These are phyloP conservation scores for Siniperca chuatsi DNA, from an alignment of 2,113 vertebrate species.

Conservation along the genomic window DNA sequence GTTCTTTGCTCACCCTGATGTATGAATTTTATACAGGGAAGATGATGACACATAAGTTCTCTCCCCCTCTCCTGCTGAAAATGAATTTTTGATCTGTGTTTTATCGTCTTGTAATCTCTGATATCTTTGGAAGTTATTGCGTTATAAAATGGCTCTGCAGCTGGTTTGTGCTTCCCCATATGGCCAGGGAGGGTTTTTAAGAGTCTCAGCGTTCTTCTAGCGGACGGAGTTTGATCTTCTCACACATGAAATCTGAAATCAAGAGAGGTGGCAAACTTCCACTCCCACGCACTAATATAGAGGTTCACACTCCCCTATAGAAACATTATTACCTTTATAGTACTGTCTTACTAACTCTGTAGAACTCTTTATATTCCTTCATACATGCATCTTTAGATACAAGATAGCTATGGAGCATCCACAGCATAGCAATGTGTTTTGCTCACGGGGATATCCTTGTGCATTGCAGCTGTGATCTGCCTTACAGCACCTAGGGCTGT, in stretches of 20 bases:
- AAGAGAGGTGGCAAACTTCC: constrained; percentile 32
- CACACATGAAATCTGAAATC: constrained; percentile 36
- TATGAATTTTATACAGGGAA: constrained; percentile 58
- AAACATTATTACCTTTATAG: constrained; percentile 5
- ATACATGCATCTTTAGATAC: constrained; percentile 25
- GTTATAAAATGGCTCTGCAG: constrained; percentile 69
- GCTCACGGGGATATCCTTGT: constrained; percentile 14
- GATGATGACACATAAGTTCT: constrained; percentile 69
- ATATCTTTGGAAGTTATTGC: constrained; percentile 72
- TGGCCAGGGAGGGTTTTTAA: constrained; percentile 53
- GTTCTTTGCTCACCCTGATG: constrained; percentile 12
- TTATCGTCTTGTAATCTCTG: constrained; percentile 71
- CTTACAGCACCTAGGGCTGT: constrained; percentile 11
- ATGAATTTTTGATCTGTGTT: constrained; percentile 69
- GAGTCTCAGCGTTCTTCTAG: constrained; percentile 54
- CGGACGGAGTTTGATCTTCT: constrained; percentile 29
- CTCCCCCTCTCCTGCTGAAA: constrained; percentile 44
- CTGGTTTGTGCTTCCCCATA: constrained; percentile 57
- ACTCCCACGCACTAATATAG: constrained; percentile 7
- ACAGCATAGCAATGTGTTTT: constrained; percentile 29
- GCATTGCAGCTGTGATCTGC: constrained; percentile 18
- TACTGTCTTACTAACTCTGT: constrained; percentile 9
- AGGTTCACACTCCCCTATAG: neutral
- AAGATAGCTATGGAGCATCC: constrained; percentile 3
- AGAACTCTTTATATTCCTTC: neutral